Evolutionary conservation across 2,888 invertebrate genomes (phyloP), one percentile per base, ranked within the genome.

Genomic region (Mylabris sibirica): DNA sequence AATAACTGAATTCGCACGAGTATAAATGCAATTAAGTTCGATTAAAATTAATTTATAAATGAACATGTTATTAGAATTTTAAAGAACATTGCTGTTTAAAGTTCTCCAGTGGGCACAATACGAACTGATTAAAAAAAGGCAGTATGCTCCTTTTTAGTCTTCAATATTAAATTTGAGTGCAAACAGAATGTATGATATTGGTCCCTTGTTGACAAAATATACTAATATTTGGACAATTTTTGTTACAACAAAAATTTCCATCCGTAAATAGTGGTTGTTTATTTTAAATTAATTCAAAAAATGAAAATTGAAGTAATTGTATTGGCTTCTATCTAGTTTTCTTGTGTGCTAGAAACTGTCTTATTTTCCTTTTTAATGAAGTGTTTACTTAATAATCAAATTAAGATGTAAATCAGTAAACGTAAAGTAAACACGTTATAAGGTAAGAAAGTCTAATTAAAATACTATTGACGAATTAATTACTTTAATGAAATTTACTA

Each of bases 121-220:
- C 60, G 60, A 41, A 11, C 49, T 63, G 59, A 60, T 60, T 69
- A 34, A 53, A 65, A 69, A 38, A 69, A 60, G 69, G 63, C 60
- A 60, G 26, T 66, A 57, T 41, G 22, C 67, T 64, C 59, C 34
- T 64, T 38, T 67, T 64, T 64, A 60, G 64, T 63, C 67, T 64
- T 68, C 64, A 68, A 68, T 68, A 64, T 61, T 61, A 68, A 65
- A 68, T 68, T 65, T 53, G 60, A 59, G 59, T 64, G 65, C 63
- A 65, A 68, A 68, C 68, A 68, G 65, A 68, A 68, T 65, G 63
- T 65, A 63, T 57, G 26, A 57, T 57, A 57, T 57, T 26, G 26
- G 57, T 26, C 57, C 57, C 57, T 57, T 57, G 57, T 14, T 57
- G n/a, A 57, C 1, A 11, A 57, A 57, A 6, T 4, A 26, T 57